Conservation (phyloP, 1,140 invertebrate species). For the Achatina immaculata region DNA sequence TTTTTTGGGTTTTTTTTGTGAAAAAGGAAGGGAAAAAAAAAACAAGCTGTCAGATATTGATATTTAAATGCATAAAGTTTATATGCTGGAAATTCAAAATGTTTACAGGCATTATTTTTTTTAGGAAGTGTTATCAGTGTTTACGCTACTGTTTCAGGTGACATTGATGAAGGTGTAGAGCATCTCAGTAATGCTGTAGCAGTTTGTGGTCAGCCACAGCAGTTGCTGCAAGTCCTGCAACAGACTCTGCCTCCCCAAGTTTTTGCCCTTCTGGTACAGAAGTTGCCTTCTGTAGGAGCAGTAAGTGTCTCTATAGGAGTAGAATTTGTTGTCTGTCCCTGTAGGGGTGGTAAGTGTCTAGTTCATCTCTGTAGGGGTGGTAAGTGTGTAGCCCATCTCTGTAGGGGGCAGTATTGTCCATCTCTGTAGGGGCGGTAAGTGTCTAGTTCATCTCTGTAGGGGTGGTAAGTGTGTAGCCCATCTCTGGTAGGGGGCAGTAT, state of each 20-base stretch:
- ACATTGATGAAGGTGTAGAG: slow-evolving; percentile 91
- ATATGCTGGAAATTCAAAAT: too few relatives aligned
- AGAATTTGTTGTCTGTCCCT: background rate
- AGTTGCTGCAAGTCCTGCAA: slow-evolving; percentile 92
- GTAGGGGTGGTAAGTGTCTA: too few relatives aligned
- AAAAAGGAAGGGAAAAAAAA: too few relatives aligned
- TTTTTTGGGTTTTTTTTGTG: too few relatives aligned
- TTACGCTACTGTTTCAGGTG: too few relatives aligned
- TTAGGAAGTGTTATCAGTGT: too few relatives aligned
- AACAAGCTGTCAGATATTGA: too few relatives aligned
- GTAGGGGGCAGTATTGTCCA: background rate
- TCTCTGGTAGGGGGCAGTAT: background rate
- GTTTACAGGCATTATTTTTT: too few relatives aligned
- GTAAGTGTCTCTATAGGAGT: slow-evolving; percentile 40
- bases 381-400: background rate
- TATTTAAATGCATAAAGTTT: too few relatives aligned
- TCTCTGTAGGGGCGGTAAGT: background rate
- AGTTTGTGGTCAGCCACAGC: slow-evolving; percentile 95
- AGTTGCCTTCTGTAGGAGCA: slow-evolving; percentile 80
- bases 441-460: background rate
- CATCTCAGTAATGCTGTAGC: slow-evolving; percentile 94
- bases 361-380: background rate
- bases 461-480: too few relatives aligned
- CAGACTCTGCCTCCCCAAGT: slow-evolving; percentile 93
- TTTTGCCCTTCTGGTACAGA: slow-evolving; percentile 87